Evolutionary conservation across 2,888 invertebrate genomes (phyloP).

Genomic region (Cheilosia pagana): DNA sequence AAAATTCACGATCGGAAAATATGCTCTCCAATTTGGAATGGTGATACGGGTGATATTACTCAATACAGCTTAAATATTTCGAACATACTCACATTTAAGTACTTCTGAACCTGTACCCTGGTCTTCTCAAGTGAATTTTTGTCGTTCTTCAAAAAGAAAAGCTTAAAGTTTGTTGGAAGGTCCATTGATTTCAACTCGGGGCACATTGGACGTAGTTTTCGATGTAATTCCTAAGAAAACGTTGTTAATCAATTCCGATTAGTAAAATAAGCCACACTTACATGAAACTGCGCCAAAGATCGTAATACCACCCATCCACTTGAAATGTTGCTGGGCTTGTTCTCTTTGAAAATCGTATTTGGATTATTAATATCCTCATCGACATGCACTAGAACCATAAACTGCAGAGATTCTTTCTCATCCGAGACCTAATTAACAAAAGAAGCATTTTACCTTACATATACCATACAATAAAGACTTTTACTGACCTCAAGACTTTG

Average conservation of each 20-base stretch:
- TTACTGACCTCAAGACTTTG: constrained; percentile 89
- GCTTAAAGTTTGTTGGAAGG: constrained; percentile 92
- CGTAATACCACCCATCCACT: constrained; percentile 88
- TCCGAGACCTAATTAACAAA: constrained; percentile 80
- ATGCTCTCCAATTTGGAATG: too few species aligned
- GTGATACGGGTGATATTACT: too few species aligned
- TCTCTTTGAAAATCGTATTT: constrained; percentile 80
- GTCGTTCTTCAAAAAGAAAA: constrained; percentile 92
- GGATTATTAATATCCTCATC: constrained; percentile 84
- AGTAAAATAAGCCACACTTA: constrained; percentile 77
- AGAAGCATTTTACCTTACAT: constrained; percentile 46
- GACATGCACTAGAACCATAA: constrained; percentile 92
- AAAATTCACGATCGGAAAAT: too few species aligned
- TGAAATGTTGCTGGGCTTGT: constrained; percentile 85
- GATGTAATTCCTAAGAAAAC: constrained; percentile 90
- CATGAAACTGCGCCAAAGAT: constrained; percentile 87
- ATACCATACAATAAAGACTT: not conserved
- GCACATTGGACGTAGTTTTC: constrained; percentile 92
- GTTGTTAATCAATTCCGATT: constrained; percentile 7
- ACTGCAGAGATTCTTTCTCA: constrained; percentile 86
- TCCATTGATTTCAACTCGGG: constrained; percentile 92
- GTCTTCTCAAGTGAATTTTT: constrained; percentile 92
- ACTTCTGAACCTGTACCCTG: constrained; percentile 92
- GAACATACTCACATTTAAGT: constrained; percentile 88
- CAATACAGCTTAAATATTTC: not conserved